phyloP scores from a whole-genome alignment of 2,113 vertebrate species.

The Notothenia rossii region DNA sequence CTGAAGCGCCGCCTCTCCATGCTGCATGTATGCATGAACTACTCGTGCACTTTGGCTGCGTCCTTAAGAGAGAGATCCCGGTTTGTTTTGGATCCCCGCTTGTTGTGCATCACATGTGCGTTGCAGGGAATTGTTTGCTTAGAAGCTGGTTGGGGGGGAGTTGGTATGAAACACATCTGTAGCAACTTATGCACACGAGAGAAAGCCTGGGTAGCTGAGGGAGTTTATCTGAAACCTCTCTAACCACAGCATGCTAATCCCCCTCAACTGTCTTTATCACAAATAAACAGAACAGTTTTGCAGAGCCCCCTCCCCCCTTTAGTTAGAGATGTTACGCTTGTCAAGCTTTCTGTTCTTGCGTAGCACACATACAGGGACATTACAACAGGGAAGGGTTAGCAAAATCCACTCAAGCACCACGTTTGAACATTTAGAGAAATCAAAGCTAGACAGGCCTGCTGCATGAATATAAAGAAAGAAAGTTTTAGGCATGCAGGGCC shows the following conservation, averaged over 20 bases:
- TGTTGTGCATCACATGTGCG: slow-evolving; percentile 2
- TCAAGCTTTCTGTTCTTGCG: not conserved
- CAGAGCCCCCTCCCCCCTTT: not conserved
- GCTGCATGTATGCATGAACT: slow-evolving; percentile 57
- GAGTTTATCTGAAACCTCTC: slow-evolving; percentile 1
- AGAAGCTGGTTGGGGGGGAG: not conserved
- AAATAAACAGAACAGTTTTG: not conserved
- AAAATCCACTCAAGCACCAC: no score
- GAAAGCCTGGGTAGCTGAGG: not conserved
- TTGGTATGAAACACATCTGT: not conserved
- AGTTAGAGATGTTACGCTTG: not conserved
- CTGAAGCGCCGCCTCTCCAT: slow-evolving; percentile 41
- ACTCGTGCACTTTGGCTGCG: slow-evolving; percentile 44
- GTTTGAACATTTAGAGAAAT: no score
- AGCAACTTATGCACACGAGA: not conserved
- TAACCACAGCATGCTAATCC: not conserved
- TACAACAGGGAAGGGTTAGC: not conserved
- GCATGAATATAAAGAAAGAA: no score
- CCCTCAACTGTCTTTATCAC: not conserved
- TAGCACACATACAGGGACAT: not conserved
- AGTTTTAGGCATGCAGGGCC: no score
- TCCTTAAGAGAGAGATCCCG: slow-evolving; percentile 24
- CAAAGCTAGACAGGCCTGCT: no score
- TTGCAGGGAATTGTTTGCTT: slow-evolving; percentile 10
- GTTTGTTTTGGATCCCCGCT: not conserved